Evolutionary conservation across 1,140 invertebrate species (phyloP).

Genomic region (Cherax destructor): DNA sequence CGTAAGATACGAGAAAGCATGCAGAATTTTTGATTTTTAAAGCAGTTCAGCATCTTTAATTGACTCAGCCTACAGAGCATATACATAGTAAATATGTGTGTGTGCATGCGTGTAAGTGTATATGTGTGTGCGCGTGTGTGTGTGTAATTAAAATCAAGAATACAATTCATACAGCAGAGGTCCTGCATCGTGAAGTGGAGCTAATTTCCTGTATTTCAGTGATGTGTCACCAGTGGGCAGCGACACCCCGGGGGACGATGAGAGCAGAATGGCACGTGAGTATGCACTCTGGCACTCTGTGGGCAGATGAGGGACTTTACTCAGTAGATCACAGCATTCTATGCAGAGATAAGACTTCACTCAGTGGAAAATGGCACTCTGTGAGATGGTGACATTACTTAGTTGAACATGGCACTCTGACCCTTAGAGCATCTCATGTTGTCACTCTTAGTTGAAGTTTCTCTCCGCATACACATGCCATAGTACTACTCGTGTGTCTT

Average conservation of each 20-base stretch:
- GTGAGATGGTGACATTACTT: no score
- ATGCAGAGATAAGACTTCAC: no score
- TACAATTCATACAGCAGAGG: not conserved
- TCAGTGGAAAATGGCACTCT: no score
- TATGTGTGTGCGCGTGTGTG: conserved; percentile 11
- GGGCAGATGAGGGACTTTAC: not conserved
- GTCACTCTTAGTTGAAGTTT: no score
- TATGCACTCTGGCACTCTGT: not conserved
- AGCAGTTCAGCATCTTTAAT: no score
- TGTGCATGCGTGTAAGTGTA: conserved; percentile 4
- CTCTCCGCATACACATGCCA: no score
- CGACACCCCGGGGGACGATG: not conserved
- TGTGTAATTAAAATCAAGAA: not conserved
- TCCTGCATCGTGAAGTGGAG: not conserved
- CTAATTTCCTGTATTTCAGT: not conserved
- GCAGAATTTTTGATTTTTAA: no score
- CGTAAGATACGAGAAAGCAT: no score
- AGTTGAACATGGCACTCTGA: no score
- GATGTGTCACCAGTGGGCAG: not conserved
- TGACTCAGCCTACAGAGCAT: no score
- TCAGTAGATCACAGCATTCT: not conserved
- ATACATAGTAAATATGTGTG: not conserved
- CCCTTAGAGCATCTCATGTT: no score
- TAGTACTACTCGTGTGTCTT: no score
- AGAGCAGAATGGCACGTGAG: not conserved